Conservation (phyloP, 2,797 vertebrate species). For the Microchirus variegatus region DNA sequence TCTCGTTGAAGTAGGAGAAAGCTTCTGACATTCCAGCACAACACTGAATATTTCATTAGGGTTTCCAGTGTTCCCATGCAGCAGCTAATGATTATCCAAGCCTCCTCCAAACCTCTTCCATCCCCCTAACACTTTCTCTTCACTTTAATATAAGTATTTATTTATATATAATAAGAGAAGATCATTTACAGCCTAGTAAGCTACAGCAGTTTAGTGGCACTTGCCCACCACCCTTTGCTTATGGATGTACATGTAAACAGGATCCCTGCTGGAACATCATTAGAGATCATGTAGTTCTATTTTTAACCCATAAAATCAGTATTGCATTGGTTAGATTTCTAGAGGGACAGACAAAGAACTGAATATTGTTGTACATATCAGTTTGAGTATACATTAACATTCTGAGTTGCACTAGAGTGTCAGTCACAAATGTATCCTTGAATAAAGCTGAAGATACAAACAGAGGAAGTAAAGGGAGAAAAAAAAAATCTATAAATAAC, state of each 20-base stretch:
- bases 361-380: background rate
- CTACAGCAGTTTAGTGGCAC: background rate
- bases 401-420: background rate
- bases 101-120: constrained; percentile 15
- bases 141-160: too few relatives aligned
- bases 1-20: constrained; percentile 47
- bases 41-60: constrained; percentile 72
- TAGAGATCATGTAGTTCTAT: background rate
- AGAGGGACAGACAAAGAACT: background rate
- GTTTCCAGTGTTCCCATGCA: constrained; percentile 45
- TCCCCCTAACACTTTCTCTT: constrained; percentile 32
- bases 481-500: constrained; percentile 18
- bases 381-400: background rate
- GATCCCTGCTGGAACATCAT: background rate
- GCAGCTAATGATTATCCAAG: constrained; percentile 53
- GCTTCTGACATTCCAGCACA: constrained; percentile 51
- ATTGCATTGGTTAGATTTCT: background rate
- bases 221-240: background rate
- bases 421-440: background rate
- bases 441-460: background rate
- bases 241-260: background rate
- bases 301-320: background rate
- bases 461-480: constrained; percentile 8
- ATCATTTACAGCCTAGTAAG: constrained; percentile 23
- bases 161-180: constrained; percentile 37